phyloP scores from a whole-genome alignment of 2,888 invertebrate genomes.

The Balanococcus diminutus region DNA sequence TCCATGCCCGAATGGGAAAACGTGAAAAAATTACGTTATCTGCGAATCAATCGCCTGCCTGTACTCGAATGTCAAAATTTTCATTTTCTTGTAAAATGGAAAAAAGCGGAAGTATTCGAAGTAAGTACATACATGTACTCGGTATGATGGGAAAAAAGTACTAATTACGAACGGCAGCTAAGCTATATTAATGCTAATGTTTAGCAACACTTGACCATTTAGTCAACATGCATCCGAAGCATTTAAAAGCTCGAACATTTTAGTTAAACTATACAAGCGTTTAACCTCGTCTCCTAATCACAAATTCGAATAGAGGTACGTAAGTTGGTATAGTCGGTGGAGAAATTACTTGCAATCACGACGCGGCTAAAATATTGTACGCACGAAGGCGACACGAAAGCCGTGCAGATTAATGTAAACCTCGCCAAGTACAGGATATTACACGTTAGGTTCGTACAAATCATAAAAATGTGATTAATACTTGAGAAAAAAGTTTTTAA shows the following conservation, averaged over 20 bases:
- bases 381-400: slow-evolving; percentile 36
- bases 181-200: slow-evolving; percentile 25
- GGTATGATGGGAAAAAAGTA: neutral
- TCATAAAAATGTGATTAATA: slow-evolving; percentile 44
- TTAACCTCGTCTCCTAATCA: slow-evolving; percentile 13
- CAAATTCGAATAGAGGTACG: slow-evolving; percentile 32
- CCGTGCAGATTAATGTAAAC: slow-evolving; percentile 41
- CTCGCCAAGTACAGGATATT: slow-evolving; percentile 43
- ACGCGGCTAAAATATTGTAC: slow-evolving; percentile 28
- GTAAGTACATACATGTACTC: neutral
- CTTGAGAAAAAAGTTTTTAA: slow-evolving; percentile 24
- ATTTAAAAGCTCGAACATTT: slow-evolving; percentile 28
- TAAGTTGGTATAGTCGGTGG: too few species aligned
- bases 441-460: slow-evolving; percentile 41
- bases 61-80: neutral
- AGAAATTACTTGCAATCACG: slow-evolving; percentile 39
- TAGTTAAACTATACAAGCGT: slow-evolving; percentile 18
- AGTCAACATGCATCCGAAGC: slow-evolving; percentile 18
- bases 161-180: slow-evolving; percentile 2
- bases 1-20: too few species aligned
- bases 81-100: neutral
- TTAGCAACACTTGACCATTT: neutral
- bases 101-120: neutral
- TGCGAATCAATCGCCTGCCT: neutral
- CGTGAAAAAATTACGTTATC: neutral